Conservation (phyloP, 2,888 invertebrate species). For the Pollenia amentaria region DNA sequence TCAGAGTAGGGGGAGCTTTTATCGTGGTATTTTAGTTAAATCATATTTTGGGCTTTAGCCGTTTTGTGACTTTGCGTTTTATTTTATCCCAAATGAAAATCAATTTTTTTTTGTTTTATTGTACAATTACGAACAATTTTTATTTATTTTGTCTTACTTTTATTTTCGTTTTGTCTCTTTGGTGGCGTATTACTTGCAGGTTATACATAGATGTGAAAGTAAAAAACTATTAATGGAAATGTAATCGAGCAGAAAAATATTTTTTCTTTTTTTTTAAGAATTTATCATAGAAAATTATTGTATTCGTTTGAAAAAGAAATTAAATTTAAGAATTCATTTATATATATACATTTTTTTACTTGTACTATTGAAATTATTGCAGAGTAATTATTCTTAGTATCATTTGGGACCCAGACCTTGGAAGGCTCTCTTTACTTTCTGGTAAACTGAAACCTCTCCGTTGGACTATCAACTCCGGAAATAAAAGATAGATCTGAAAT, state of each 20-base stretch:
- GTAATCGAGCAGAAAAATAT: slow-evolving; percentile 82
- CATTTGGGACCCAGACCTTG: too few species aligned
- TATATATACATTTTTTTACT: not conserved
- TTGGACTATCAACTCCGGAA: too few species aligned
- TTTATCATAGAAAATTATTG: slow-evolving; percentile 14
- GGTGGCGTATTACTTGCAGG: slow-evolving; percentile 79
- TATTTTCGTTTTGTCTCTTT: slow-evolving; percentile 35
- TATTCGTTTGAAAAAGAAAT: not conserved
- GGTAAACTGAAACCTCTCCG: too few species aligned
- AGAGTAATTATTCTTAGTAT: too few species aligned
- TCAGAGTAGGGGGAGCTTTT: slow-evolving; percentile 7
- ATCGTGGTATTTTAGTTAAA: slow-evolving; percentile 41
- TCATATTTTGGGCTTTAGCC: slow-evolving; percentile 34
- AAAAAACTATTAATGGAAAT: slow-evolving; percentile 80
- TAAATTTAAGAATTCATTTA: not conserved
- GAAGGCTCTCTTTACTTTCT: too few species aligned
- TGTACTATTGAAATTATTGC: too few species aligned
- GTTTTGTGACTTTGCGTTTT: slow-evolving; percentile 66
- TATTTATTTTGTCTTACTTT: slow-evolving; percentile 73
- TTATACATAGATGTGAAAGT: slow-evolving; percentile 64
- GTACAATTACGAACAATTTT: slow-evolving; percentile 76
- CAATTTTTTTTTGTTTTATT: slow-evolving; percentile 32
- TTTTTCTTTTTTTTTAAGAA: slow-evolving; percentile 36
- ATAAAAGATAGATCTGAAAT: too few species aligned
- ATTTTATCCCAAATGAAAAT: slow-evolving; percentile 65